Percentiles rank a stretch among this genome's conserved stretches.
These are phyloP conservation scores for Archocentrus centrarchus DNA, from an alignment of 2,113 vertebrate genomes.

Conservation along the genomic window DNA sequence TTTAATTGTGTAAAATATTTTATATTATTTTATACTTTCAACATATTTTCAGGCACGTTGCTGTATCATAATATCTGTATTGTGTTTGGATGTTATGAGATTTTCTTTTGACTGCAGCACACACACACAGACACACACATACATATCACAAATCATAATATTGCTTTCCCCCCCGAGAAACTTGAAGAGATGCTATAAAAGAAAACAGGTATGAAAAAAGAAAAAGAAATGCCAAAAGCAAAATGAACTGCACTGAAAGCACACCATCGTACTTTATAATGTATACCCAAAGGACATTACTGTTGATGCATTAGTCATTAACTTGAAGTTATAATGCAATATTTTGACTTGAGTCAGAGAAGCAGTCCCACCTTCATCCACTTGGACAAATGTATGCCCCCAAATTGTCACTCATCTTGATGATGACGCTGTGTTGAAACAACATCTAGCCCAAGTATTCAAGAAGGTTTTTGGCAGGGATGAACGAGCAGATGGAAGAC, in stretches of 20 bases:
- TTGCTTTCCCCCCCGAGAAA: slow-evolving; percentile 32
- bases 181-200: slow-evolving; percentile 13
- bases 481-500: slow-evolving; percentile 45
- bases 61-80: slow-evolving; percentile 48
- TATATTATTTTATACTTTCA: neutral
- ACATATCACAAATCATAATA: slow-evolving; percentile 19
- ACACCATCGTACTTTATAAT: slow-evolving; percentile 28
- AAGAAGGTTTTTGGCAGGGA: slow-evolving; percentile 29
- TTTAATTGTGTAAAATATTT: slow-evolving; percentile 19
- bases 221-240: slow-evolving; percentile 36
- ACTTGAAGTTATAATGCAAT: slow-evolving; percentile 13
- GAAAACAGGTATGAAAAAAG: slow-evolving; percentile 26
- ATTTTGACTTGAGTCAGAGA: slow-evolving; percentile 34
- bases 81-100: slow-evolving; percentile 42
- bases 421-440: slow-evolving; percentile 27
- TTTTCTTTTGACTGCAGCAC: slow-evolving; percentile 18
- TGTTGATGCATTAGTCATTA: slow-evolving; percentile 17
- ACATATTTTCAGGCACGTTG: slow-evolving; percentile 39
- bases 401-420: slow-evolving; percentile 40
- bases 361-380: neutral
- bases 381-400: slow-evolving; percentile 26
- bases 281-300: slow-evolving; percentile 7
- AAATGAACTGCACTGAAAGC: slow-evolving; percentile 33
- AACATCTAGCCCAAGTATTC: slow-evolving; percentile 21
- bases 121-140: slow-evolving; percentile 24